These are phyloP conservation scores for Abrostola triplasia DNA, from an alignment of 2,888 invertebrate species.

Conservation along the genomic window DNA sequence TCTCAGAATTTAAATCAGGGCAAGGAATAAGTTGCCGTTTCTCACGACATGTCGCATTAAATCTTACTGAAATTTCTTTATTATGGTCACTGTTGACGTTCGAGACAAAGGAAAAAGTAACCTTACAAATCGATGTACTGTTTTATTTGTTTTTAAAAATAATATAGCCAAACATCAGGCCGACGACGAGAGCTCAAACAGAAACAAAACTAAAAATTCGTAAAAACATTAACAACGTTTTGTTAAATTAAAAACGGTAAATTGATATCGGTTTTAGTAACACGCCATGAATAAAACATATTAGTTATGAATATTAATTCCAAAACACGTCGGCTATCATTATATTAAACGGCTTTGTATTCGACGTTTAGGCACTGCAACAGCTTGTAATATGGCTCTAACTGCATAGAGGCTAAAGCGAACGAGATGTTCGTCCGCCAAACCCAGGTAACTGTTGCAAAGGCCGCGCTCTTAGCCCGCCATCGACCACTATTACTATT, in stretches of 20 bases:
- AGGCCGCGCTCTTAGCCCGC: constrained; percentile 10
- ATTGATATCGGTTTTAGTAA: constrained; percentile 3
- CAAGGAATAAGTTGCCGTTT: constrained; percentile 33
- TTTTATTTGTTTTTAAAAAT: no score
- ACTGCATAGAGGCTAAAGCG: constrained; percentile 7
- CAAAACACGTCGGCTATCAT: not conserved
- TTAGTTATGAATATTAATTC: constrained; percentile 11
- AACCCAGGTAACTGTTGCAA: constrained; percentile 13
- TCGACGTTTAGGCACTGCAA: not conserved
- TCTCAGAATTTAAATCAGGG: constrained; percentile 42
- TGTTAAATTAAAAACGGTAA: not conserved
- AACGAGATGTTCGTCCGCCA: constrained; percentile 6
- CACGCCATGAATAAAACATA: constrained; percentile 10
- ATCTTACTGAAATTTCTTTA: constrained; percentile 41
- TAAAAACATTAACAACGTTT: constrained; percentile 3
- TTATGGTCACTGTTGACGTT: constrained; percentile 22
- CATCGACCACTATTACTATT: constrained; percentile 24
- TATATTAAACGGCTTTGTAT: constrained; percentile 6
- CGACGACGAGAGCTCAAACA: not conserved
- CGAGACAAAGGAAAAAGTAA: not conserved
- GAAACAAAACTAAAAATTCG: constrained; percentile 1
- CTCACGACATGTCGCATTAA: constrained; percentile 46
- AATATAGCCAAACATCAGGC: no score
- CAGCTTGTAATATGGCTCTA: constrained; percentile 1
- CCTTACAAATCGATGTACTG: no score